Percentiles rank a stretch among this genome's conserved stretches.
phyloP scores from a whole-genome alignment of 2,797 vertebrate genomes.

The Enteromius fasciolatus region DNA sequence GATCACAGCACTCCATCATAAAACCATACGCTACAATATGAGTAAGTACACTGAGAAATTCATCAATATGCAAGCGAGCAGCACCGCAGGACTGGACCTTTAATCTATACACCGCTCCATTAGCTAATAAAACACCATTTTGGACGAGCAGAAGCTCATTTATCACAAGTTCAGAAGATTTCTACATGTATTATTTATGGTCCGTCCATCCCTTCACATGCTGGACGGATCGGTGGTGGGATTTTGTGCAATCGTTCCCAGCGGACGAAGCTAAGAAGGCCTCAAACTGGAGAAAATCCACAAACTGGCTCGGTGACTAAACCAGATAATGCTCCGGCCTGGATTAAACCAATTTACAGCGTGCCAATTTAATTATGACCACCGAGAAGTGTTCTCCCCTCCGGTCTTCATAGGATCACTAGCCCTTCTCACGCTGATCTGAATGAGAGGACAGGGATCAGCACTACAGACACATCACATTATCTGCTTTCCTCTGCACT shows the following conservation, averaged over 20 bases:
- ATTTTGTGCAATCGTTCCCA: conserved; percentile 62
- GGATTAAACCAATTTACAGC: conserved; percentile 71
- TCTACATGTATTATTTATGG: conserved; percentile 53
- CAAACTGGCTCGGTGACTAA: conserved; percentile 79
- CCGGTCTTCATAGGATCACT: conserved; percentile 56
- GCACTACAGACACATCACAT: neutral
- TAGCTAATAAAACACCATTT: conserved; percentile 43
- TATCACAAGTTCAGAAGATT: conserved; percentile 49
- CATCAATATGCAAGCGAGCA: conserved; percentile 51
- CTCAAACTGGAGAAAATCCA: conserved; percentile 70
- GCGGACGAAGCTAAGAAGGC: conserved; percentile 68
- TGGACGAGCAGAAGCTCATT: conserved; percentile 39
- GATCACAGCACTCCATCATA: conserved; percentile 38
- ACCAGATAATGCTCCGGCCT: conserved; percentile 72
- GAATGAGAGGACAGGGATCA: neutral
- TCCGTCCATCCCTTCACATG: conserved; percentile 55
- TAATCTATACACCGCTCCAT: conserved; percentile 37
- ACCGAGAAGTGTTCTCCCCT: conserved; percentile 39
- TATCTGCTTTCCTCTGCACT: neutral
- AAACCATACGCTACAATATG: conserved; percentile 14
- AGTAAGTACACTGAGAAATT: conserved; percentile 11
- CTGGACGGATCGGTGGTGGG: conserved; percentile 58
- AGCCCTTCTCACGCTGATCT: conserved; percentile 63
- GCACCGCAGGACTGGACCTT: conserved; percentile 23
- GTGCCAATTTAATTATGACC: conserved; percentile 61